Evolutionary conservation across 2,888 invertebrate species (phyloP).

Genomic region (Pachydiplax longipennis): DNA sequence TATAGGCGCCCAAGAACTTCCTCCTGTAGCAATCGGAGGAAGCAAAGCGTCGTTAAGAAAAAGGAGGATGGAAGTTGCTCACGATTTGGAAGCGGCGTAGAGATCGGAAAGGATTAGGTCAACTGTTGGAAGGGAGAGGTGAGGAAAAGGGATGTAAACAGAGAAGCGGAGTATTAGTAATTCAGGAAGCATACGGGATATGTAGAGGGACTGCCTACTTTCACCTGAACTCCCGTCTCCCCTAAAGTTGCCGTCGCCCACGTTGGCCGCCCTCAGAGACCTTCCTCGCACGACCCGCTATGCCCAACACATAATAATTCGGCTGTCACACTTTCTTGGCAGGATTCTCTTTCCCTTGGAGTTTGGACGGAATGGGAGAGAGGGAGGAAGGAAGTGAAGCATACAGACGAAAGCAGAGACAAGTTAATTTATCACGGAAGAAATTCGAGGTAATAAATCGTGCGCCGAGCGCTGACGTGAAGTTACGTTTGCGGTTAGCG

Average conservation of each 20-base stretch:
- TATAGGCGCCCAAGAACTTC: too few species aligned
- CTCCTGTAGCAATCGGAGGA: too few species aligned
- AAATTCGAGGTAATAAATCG: too few species aligned
- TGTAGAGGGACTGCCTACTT: not conserved
- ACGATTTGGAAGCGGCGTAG: not conserved
- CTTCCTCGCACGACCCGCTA: not conserved
- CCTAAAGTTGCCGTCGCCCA: not conserved
- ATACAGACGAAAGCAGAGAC: not conserved
- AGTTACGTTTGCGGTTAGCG: too few species aligned
- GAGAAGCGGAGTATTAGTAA: conserved; percentile 17
- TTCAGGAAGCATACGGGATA: conserved; percentile 10
- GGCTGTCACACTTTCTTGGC: conserved; percentile 16
- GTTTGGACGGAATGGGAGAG: not conserved
- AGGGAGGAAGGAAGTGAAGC: not conserved
- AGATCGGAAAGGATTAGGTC: not conserved
- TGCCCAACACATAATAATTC: conserved; percentile 22
- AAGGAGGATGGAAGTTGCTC: too few species aligned
- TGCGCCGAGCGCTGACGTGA: too few species aligned
- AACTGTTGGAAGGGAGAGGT: not conserved
- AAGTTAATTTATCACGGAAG: too few species aligned
- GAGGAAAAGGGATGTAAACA: conserved; percentile 18
- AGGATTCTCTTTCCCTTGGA: not conserved
- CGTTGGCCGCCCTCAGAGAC: not conserved
- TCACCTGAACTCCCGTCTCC: not conserved
- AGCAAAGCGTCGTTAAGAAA: too few species aligned